Conservation (phyloP, 1,140 invertebrate genomes). For the Rhysida immarginata region DNA sequence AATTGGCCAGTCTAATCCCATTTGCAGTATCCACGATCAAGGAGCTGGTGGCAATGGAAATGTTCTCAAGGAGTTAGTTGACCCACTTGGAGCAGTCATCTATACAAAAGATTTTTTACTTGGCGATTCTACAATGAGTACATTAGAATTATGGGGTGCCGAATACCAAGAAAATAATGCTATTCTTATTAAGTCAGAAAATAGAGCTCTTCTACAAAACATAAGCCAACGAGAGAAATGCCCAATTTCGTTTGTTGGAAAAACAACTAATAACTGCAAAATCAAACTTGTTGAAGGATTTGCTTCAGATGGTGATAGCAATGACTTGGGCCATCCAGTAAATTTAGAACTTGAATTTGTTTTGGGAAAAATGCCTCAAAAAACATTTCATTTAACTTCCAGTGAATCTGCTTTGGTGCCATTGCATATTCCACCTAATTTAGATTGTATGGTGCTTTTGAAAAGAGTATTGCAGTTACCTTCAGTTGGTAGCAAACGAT, state of each 20-base stretch:
- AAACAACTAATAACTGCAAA: constrained; percentile 71
- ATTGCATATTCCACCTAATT: constrained; percentile 18
- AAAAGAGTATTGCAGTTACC: constrained; percentile 71
- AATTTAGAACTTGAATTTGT: constrained; percentile 79
- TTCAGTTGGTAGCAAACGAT: constrained; percentile 86
- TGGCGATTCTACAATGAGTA: constrained; percentile 84
- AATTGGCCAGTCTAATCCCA: constrained; percentile 31
- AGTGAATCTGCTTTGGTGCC: too few species aligned
- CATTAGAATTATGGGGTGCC: constrained; percentile 90
- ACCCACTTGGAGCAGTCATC: constrained; percentile 82
- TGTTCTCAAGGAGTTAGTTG: constrained; percentile 89
- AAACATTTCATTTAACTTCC: too few species aligned
- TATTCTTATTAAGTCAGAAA: constrained; percentile 50
- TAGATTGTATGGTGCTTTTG: constrained; percentile 29
- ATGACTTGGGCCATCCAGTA: constrained; percentile 42
- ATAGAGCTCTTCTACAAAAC: constrained; percentile 45
- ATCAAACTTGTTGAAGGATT: constrained; percentile 48
- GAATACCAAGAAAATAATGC: constrained; percentile 97
- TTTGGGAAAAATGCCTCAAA: constrained; percentile 70
- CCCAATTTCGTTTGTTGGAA: constrained; percentile 81
- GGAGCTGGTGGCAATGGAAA: constrained; percentile 96
- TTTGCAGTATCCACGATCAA: constrained; percentile 75
- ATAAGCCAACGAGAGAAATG: constrained; percentile 78
- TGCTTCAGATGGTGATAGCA: not conserved
- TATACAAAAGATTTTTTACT: constrained; percentile 73